These are phyloP conservation scores for Ellobius talpinus DNA, from an alignment of 2,113 vertebrate species.

Conservation along the genomic window DNA sequence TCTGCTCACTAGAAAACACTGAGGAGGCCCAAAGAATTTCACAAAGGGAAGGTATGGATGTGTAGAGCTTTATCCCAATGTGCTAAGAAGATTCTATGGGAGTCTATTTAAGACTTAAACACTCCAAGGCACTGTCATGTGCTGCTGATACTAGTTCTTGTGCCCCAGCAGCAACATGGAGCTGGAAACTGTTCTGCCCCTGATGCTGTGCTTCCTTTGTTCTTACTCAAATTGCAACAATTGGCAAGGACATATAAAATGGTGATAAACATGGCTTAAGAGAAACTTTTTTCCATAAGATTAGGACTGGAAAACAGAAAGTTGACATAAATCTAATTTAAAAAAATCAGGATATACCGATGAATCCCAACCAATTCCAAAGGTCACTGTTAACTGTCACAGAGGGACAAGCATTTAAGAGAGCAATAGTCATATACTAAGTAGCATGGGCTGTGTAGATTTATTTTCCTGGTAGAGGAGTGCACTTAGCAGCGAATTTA, in stretches of 20 bases:
- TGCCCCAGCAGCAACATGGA: too few relatives aligned
- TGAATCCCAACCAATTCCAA: neutral
- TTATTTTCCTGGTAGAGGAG: too few relatives aligned
- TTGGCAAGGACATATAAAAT: neutral
- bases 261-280: neutral
- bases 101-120: neutral
- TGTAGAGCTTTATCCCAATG: neutral
- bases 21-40: neutral
- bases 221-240: neutral
- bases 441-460: too few relatives aligned
- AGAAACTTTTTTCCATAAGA: accelerated
- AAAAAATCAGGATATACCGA: neutral
- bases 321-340: neutral
- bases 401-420: neutral
- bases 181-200: neutral
- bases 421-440: neutral
- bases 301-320: neutral
- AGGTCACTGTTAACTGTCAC: neutral
- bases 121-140: neutral
- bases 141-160: too few relatives aligned
- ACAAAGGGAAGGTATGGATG: neutral
- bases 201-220: neutral
- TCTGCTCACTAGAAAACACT: neutral
- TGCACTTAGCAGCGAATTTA: too few relatives aligned
- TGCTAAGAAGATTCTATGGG: neutral